These are phyloP conservation scores for Elephantulus edwardii DNA, from an alignment of 2,113 vertebrate species.

Conservation along the genomic window DNA sequence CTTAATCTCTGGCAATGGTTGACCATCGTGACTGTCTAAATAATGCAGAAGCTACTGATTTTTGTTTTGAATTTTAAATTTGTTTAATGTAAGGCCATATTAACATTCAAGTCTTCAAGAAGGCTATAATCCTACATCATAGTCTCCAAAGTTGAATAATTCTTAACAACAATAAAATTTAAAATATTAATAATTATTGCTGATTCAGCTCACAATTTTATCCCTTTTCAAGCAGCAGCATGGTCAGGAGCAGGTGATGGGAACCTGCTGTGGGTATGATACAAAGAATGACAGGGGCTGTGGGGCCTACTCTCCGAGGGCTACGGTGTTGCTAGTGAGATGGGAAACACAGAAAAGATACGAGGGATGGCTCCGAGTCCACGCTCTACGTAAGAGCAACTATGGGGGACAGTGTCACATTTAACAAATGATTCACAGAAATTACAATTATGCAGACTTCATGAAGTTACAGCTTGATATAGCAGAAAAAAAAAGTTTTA, in stretches of 20 bases:
- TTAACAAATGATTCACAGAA: neutral
- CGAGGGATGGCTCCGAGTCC: neutral
- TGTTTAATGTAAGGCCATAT: constrained; percentile 57
- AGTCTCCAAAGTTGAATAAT: constrained; percentile 64
- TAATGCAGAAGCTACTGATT: neutral
- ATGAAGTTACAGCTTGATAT: constrained; percentile 23
- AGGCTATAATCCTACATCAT: constrained; percentile 4
- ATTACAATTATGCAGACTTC: constrained; percentile 29
- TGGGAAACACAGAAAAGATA: neutral
- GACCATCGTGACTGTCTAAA: neutral
- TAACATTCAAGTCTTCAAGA: constrained; percentile 23
- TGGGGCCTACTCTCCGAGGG: neutral
- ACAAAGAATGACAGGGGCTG: neutral
- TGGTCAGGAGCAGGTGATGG: neutral
- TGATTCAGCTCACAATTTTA: constrained; percentile 61
- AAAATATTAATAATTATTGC: no score
- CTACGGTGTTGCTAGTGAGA: neutral
- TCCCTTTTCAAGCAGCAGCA: constrained; percentile 39
- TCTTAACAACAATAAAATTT: no score
- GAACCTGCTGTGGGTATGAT: neutral
- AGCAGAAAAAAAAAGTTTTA: constrained; percentile 60
- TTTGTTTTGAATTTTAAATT: constrained; percentile 55
- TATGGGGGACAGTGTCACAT: neutral
- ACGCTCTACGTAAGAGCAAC: neutral
- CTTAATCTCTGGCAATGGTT: neutral